Evolutionary conservation across 2,888 invertebrate genomes (phyloP).

Genomic region (Caenorhabditis sp.): DNA sequence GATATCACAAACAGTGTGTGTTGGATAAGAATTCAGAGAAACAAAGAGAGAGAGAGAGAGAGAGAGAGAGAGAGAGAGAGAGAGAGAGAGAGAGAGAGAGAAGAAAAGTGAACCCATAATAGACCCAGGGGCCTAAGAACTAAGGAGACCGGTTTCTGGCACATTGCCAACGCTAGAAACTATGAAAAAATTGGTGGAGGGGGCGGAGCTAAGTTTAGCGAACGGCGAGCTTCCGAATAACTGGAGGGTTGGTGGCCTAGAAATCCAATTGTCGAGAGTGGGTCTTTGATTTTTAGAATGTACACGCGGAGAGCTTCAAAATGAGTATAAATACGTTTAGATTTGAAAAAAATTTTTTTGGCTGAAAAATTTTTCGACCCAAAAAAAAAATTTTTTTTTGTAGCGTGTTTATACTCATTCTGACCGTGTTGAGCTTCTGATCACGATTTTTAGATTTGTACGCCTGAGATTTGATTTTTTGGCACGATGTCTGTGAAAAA

Average conservation of each 20-base stretch:
- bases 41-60: neutral
- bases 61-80: neutral
- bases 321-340: neutral
- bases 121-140: neutral
- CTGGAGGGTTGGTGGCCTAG: neutral
- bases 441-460: no score
- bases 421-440: no score
- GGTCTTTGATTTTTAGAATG: neutral
- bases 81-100: neutral
- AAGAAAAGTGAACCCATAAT: neutral
- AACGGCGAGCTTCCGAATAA: neutral
- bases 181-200: constrained; percentile 3
- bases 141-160: constrained; percentile 9
- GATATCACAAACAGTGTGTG: constrained; percentile 7
- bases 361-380: constrained; percentile 2
- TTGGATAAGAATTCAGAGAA: constrained; percentile 24
- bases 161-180: constrained; percentile 13
- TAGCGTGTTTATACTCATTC: no score
- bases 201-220: neutral
- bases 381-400: no score
- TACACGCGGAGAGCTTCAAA: neutral
- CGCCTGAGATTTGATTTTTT: no score
- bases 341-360: neutral
- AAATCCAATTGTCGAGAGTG: neutral
- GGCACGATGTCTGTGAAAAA: neutral